phyloP scores from a whole-genome alignment of 2,888 invertebrate species.

The Thereva unica region DNA sequence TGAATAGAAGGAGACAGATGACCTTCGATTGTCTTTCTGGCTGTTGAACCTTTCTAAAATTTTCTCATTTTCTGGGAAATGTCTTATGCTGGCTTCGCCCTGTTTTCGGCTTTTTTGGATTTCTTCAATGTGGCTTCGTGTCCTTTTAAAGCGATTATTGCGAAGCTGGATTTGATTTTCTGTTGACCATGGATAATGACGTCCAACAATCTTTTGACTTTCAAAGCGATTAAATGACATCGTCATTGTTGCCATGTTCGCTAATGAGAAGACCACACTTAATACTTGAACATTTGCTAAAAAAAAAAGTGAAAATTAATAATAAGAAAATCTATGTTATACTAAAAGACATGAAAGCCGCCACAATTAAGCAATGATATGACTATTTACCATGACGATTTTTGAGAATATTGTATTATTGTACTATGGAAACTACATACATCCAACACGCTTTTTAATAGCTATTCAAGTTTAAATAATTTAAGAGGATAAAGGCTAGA shows the following conservation, averaged over 20 bases:
- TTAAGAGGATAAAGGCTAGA: no score
- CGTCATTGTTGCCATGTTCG: conserved; percentile 72
- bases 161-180: conserved; percentile 51
- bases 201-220: conserved; percentile 73
- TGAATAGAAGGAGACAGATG: neutral
- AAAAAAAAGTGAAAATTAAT: conserved; percentile 45
- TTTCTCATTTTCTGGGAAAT: conserved; percentile 54
- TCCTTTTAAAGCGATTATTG: conserved; percentile 40
- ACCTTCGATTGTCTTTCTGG: conserved; percentile 47
- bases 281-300: conserved; percentile 70
- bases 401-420: no score
- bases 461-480: no score
- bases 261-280: conserved; percentile 68
- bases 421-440: no score
- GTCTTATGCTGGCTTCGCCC: conserved; percentile 48
- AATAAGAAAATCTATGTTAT: no score
- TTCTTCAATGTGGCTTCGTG: conserved; percentile 39
- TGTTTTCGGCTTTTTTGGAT: conserved; percentile 45
- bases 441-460: no score
- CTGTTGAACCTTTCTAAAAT: conserved; percentile 43
- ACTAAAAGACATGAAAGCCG: no score
- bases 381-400: no score
- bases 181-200: conserved; percentile 73
- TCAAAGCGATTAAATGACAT: conserved; percentile 77
- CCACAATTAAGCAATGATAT: no score